These are phyloP conservation scores for Manis crassicaudata DNA, from an alignment of 2,797 vertebrate genomes.

Conservation along the genomic window DNA sequence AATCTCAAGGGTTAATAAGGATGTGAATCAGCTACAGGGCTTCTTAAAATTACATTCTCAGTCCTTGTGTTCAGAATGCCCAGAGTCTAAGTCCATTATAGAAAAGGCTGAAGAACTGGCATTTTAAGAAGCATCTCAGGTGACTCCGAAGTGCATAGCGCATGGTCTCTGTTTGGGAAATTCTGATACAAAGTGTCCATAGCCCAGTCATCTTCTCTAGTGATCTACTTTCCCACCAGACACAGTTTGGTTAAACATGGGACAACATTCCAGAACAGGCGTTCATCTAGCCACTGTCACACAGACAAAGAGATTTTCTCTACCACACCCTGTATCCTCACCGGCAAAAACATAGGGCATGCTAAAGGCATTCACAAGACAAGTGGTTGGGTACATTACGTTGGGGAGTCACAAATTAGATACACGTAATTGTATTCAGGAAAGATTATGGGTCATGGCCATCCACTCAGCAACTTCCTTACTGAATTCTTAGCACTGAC, in stretches of 20 bases:
- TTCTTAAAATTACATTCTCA: not conserved
- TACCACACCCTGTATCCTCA: not conserved
- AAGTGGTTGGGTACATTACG: not conserved
- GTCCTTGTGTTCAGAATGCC: not conserved
- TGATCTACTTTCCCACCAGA: not conserved
- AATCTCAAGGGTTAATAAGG: not conserved
- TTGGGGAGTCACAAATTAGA: not conserved
- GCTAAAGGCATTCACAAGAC: not conserved
- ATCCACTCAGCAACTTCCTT: not conserved
- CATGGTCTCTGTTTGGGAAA: not conserved
- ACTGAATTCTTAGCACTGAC: not conserved
- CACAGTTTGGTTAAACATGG: not conserved
- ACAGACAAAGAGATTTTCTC: not conserved
- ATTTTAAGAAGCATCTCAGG: not conserved
- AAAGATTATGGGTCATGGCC: not conserved
- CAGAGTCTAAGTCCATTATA: not conserved
- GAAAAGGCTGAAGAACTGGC: not conserved
- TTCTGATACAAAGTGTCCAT: not conserved
- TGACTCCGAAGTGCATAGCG: not conserved
- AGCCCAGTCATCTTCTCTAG: not conserved
- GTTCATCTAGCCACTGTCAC: not conserved
- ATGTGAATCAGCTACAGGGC: accelerated
- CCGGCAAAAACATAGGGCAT: not conserved
- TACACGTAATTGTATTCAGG: not conserved
- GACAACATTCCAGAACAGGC: not conserved